phyloP scores from a whole-genome alignment of 2,797 vertebrate genomes.

The Poecilia gillii region DNA sequence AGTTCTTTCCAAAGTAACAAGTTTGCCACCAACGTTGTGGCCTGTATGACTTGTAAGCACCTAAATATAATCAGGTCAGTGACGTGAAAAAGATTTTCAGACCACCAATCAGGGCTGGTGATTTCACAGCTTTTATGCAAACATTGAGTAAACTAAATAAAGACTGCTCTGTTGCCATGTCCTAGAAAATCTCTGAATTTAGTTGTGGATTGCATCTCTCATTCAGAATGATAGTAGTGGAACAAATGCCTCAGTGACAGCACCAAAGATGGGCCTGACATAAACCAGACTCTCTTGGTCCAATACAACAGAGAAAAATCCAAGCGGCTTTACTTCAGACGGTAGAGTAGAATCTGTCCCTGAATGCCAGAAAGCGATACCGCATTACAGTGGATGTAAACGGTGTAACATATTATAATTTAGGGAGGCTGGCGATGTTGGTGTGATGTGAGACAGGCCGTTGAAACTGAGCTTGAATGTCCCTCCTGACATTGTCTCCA shows the following conservation, averaged over 20 bases:
- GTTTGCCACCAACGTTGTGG: background rate
- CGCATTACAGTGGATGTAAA: background rate
- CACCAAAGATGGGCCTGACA: constrained; percentile 13
- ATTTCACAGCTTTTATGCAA: constrained; percentile 10
- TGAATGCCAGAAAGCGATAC: background rate
- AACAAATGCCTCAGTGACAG: constrained; percentile 9
- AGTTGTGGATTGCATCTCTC: constrained; percentile 12
- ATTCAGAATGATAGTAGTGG: constrained; percentile 25
- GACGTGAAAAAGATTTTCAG: background rate
- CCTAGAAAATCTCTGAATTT: constrained; percentile 4
- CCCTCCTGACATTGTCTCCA: constrained; percentile 11
- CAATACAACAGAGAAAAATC: constrained; percentile 3
- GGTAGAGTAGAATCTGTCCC: background rate
- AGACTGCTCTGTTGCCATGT: background rate
- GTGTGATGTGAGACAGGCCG: constrained; percentile 13
- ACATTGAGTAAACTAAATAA: constrained; percentile 15
- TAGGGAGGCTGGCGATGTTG: background rate
- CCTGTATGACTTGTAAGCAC: too few species aligned
- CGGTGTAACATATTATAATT: background rate
- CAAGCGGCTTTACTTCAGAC: background rate
- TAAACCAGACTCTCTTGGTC: background rate
- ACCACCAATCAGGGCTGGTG: background rate
- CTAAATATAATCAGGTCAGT: background rate
- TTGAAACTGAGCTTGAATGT: constrained; percentile 6
- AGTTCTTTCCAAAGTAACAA: background rate